These are phyloP conservation scores for Phylloscopus trochilus DNA, from an alignment of 2,113 vertebrate genomes.

Conservation along the genomic window DNA sequence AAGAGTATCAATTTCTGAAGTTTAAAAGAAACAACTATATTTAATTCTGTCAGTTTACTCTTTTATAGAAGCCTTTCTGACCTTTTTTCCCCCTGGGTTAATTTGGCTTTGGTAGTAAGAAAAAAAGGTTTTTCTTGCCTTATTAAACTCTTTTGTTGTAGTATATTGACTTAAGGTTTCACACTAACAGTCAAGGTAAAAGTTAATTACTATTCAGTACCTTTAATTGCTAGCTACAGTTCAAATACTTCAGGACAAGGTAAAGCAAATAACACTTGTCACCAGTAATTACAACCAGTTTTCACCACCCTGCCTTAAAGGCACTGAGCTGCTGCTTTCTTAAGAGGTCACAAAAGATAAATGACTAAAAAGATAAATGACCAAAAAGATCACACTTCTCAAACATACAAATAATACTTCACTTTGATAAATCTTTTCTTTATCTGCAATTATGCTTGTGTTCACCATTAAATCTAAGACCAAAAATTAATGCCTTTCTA, in stretches of 20 bases:
- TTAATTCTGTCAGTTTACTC: not conserved
- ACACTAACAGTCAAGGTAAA: not conserved
- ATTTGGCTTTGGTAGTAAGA: not conserved
- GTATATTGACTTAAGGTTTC: not conserved
- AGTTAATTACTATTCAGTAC: slow-evolving; percentile 38
- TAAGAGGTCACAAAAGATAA: not conserved
- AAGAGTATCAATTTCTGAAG: not conserved
- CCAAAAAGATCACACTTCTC: not conserved
- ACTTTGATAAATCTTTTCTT: not conserved
- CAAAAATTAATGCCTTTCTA: not conserved
- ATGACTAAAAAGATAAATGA: not conserved
- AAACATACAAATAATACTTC: not conserved
- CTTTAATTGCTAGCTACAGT: slow-evolving; percentile 36
- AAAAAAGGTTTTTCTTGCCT: not conserved
- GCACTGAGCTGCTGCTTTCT: not conserved
- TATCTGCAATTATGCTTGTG: not conserved
- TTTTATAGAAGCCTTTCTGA: not conserved
- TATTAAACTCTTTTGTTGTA: not conserved
- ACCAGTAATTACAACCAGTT: slow-evolving; percentile 10
- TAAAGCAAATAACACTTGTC: slow-evolving; percentile 43
- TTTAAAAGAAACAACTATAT: not conserved
- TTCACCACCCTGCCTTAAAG: not conserved
- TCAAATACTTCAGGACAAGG: slow-evolving; percentile 18
- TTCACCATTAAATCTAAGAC: not conserved
- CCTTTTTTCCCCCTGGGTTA: not conserved